phyloP scores from a whole-genome alignment of 1,140 invertebrate species.

The Bemisia tabaci region DNA sequence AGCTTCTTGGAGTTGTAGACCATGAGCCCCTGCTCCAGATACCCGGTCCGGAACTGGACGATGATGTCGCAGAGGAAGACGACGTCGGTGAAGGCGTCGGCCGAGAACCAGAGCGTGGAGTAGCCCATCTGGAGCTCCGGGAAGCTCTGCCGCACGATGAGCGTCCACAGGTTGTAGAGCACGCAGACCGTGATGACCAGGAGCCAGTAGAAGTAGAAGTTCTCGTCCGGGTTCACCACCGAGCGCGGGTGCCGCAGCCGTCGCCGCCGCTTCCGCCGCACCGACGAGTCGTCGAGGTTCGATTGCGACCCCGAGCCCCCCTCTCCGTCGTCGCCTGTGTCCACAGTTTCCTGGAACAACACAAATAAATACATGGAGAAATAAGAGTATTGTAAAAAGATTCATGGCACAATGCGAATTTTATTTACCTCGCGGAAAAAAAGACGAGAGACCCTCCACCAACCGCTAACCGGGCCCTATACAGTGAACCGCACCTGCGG shows the following conservation, averaged over 20 bases:
- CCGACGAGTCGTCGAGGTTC: conserved; percentile 25
- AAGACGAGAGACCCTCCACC: too few relatives aligned
- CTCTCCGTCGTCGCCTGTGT: conserved; percentile 36
- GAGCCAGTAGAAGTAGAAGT: conserved; percentile 91
- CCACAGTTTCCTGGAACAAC: conserved; percentile 42
- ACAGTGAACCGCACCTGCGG: too few relatives aligned
- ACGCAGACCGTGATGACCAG: conserved; percentile 76
- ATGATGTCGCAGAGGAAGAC: conserved; percentile 76
- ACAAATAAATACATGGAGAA: conserved; percentile 7
- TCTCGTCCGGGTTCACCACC: conserved; percentile 91
- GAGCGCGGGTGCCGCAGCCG: conserved; percentile 50
- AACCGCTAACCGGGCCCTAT: too few relatives aligned
- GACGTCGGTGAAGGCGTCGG: conserved; percentile 70
- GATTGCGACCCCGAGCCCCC: conserved; percentile 31
- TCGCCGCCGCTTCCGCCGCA: conserved; percentile 44
- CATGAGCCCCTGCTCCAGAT: conserved; percentile 64
- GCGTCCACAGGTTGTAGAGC: conserved; percentile 89
- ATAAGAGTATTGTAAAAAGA: conserved; percentile 4
- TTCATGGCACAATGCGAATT: too few relatives aligned
- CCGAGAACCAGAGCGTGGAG: conserved; percentile 57
- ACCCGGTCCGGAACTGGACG: conserved; percentile 88
- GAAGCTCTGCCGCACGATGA: conserved; percentile 87
- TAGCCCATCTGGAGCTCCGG: conserved; percentile 68
- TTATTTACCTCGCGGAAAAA: too few relatives aligned
- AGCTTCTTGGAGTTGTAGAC: conserved; percentile 79